phyloP scores from a whole-genome alignment of 2,797 vertebrate genomes.

The Rhinella marina region DNA sequence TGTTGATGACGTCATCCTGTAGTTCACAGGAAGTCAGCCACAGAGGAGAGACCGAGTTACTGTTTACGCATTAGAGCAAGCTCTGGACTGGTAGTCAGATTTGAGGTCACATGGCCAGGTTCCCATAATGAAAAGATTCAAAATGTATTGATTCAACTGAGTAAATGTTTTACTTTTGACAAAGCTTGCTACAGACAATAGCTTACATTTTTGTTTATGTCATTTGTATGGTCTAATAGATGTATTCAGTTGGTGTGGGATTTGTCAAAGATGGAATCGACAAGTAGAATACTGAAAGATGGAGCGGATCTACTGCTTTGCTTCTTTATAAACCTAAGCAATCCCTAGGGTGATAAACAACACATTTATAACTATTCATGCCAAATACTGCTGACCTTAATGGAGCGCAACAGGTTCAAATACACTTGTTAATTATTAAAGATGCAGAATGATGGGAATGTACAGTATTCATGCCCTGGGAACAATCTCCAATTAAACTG shows the following conservation, averaged over 20 bases:
- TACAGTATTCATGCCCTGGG: slow-evolving; percentile 19
- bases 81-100: no score
- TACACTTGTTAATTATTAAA: slow-evolving; percentile 36
- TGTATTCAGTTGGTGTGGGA: slow-evolving; percentile 28
- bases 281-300: slow-evolving; percentile 26
- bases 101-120: no score
- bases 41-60: no score
- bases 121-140: no score
- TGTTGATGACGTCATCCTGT: no score
- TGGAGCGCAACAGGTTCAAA: slow-evolving; percentile 16
- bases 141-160: no score
- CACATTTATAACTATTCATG: slow-evolving; percentile 1
- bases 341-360: slow-evolving; percentile 23
- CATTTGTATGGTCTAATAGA: background rate
- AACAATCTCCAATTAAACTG: slow-evolving; percentile 20
- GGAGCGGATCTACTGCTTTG: background rate
- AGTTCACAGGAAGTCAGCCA: no score
- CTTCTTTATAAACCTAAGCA: slow-evolving; percentile 13
- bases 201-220: slow-evolving; percentile 19
- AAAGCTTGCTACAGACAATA: background rate
- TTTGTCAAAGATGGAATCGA: slow-evolving; percentile 23
- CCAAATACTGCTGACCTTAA: slow-evolving; percentile 35
- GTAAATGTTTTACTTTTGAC: slow-evolving; percentile 29
- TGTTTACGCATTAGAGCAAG: no score
- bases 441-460: slow-evolving; percentile 14